Percentiles rank a stretch among this genome's conserved stretches.
These are phyloP conservation scores for Drosophila fulvimacula DNA, from an alignment of 2,888 invertebrate species.

Conservation along the genomic window DNA sequence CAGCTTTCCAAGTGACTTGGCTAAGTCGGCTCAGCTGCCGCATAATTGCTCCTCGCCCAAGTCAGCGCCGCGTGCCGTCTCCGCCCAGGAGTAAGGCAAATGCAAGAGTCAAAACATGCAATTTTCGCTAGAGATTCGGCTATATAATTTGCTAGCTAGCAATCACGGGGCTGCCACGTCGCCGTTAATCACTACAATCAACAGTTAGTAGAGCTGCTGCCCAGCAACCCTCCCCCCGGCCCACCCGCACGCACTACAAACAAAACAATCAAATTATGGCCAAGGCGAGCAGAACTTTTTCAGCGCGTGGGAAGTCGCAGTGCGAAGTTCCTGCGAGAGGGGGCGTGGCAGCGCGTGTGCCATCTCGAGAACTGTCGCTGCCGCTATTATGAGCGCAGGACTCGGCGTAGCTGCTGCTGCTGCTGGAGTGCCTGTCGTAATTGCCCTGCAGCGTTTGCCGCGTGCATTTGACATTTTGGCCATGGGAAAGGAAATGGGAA, in stretches of 20 bases:
- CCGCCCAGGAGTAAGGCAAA: conserved; percentile 30
- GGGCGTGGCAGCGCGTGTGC: conserved; percentile 63
- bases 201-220: conserved; percentile 60
- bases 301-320: conserved; percentile 30
- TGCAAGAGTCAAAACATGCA: conserved; percentile 72
- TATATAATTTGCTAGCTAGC: conserved; percentile 49
- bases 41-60: conserved; percentile 43
- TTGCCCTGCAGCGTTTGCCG: conserved; percentile 62
- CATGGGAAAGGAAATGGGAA: conserved; percentile 22
- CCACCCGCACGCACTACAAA: conserved; percentile 19
- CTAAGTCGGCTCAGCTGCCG: conserved; percentile 76
- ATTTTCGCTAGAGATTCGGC: conserved; percentile 59
- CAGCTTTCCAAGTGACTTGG: conserved; percentile 73
- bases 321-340: not conserved
- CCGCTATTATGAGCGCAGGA: conserved; percentile 16
- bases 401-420: not conserved
- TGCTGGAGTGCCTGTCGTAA: conserved; percentile 28
- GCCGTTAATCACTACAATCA: conserved; percentile 81
- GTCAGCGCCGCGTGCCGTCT: conserved; percentile 56
- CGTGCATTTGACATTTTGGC: conserved; percentile 64
- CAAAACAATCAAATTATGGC: conserved; percentile 78
- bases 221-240: not conserved
- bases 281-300: conserved; percentile 22
- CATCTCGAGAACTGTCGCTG: conserved; percentile 40
- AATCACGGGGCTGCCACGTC: conserved; percentile 49